Percentiles rank a stretch among this genome's conserved stretches.
Evolutionary conservation across 2,113 vertebrate species (phyloP).

Genomic region (Xyrauchen texanus): DNA sequence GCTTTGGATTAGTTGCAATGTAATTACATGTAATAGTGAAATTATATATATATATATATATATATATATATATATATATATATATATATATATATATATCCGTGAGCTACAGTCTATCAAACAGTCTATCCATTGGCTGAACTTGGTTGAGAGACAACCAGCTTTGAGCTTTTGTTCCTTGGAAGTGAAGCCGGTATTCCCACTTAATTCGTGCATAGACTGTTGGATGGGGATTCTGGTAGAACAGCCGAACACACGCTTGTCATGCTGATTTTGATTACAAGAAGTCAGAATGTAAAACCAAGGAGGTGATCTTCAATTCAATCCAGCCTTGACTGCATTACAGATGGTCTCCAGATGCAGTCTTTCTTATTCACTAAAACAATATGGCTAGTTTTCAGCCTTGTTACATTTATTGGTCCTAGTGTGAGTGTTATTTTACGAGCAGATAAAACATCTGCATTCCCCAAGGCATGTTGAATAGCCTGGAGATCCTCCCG

Average conservation of each 20-base stretch:
- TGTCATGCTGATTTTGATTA: conserved; percentile 38
- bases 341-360: conserved; percentile 53
- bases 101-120: no score
- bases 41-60: no score
- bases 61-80: no score
- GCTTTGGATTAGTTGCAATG: no score
- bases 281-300: conserved; percentile 22
- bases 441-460: neutral
- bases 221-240: neutral
- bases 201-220: neutral
- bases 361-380: conserved; percentile 12
- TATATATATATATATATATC: no score
- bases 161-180: neutral
- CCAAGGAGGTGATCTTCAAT: conserved; percentile 35
- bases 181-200: neutral
- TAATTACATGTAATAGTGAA: no score
- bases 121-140: neutral
- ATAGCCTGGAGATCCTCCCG: neutral
- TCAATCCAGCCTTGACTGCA: conserved; percentile 4
- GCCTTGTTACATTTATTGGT: conserved; percentile 34
- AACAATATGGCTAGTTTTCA: neutral
- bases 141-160: neutral
- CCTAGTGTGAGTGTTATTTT: conserved; percentile 6
- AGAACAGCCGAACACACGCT: conserved; percentile 2
- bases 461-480: neutral